Conservation (phyloP, 2,797 vertebrate genomes). For the Oryzias dopingdopingensis region DNA sequence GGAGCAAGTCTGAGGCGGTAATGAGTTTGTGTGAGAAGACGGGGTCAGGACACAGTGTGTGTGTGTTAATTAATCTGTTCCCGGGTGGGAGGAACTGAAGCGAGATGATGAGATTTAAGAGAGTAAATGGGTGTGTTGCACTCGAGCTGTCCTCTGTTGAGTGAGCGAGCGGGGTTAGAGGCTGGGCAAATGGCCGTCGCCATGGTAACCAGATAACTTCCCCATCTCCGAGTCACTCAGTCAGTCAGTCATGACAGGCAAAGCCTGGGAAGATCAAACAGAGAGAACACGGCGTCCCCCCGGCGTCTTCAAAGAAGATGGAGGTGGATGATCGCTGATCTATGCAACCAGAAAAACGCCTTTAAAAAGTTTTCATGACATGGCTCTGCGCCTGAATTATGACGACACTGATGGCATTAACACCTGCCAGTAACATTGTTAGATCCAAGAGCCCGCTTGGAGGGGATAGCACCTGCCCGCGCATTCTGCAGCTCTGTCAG, state of each 20-base stretch:
- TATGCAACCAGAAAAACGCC: conserved; percentile 22
- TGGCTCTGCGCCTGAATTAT: conserved; percentile 69
- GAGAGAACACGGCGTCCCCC: conserved; percentile 68
- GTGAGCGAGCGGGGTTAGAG: conserved; percentile 75
- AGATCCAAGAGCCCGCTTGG: conserved; percentile 71
- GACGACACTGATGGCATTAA: conserved; percentile 68
- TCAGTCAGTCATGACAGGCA: conserved; percentile 75
- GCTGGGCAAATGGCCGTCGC: conserved; percentile 77
- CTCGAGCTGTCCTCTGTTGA: conserved; percentile 78
- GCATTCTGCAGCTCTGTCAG: conserved; percentile 71
- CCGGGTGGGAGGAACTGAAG: conserved; percentile 82
- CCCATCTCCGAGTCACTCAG: conserved; percentile 66
- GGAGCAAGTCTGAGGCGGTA: conserved; percentile 77
- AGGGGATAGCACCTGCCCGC: conserved; percentile 75
- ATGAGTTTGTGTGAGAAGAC: conserved; percentile 81
- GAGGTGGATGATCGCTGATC: conserved; percentile 45
- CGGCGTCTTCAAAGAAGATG: conserved; percentile 59
- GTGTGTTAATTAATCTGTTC: conserved; percentile 83
- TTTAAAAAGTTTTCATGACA: conserved; percentile 52
- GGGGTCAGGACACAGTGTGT: conserved; percentile 80
- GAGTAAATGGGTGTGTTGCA: conserved; percentile 79
- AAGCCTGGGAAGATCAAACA: conserved; percentile 74
- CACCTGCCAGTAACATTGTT: conserved; percentile 74
- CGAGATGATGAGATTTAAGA: conserved; percentile 83
- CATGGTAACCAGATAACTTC: conserved; percentile 78